These are phyloP conservation scores for Dynastes maya DNA, from an alignment of 2,888 invertebrate genomes.

Conservation along the genomic window DNA sequence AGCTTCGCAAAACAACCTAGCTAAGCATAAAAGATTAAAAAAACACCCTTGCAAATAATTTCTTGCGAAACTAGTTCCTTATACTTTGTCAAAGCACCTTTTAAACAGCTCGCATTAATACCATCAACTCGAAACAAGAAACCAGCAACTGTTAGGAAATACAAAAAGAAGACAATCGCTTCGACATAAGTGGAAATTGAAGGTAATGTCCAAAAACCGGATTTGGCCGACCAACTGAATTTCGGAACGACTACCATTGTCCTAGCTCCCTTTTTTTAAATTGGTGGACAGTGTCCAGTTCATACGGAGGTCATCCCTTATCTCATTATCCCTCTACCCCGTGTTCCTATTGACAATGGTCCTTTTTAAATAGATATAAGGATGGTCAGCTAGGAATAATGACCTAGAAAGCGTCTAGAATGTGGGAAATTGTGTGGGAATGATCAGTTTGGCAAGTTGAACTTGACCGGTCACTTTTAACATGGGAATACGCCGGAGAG, in stretches of 20 bases:
- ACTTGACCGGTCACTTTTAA: constrained; percentile 28
- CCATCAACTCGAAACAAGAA: constrained; percentile 7
- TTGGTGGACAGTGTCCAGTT: constrained; percentile 37
- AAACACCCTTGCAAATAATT: no score
- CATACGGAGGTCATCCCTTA: constrained; percentile 24
- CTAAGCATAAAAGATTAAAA: no score
- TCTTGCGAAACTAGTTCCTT: no score
- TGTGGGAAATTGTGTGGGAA: constrained; percentile 24
- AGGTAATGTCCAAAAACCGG: constrained; percentile 7
- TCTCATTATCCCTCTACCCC: constrained; percentile 30
- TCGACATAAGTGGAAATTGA: constrained; percentile 22
- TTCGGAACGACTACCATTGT: background rate
- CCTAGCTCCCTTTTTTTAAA: background rate
- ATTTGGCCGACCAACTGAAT: constrained; percentile 19
- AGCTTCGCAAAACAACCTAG: no score
- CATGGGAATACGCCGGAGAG: constrained; percentile 11
- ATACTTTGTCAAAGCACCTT: no score
- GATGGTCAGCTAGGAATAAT: constrained; percentile 31
- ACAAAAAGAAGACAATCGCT: constrained; percentile 10
- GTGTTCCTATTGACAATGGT: constrained; percentile 22
- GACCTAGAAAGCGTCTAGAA: background rate
- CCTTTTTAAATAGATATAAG: constrained; percentile 32
- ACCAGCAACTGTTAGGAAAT: constrained; percentile 19
- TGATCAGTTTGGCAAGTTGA: constrained; percentile 1
- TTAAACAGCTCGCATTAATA: background rate